Evolutionary conservation across 2,797 vertebrate genomes (phyloP), one percentile per base, ranked within the genome.

Genomic region (Micrastur ruficollis): DNA sequence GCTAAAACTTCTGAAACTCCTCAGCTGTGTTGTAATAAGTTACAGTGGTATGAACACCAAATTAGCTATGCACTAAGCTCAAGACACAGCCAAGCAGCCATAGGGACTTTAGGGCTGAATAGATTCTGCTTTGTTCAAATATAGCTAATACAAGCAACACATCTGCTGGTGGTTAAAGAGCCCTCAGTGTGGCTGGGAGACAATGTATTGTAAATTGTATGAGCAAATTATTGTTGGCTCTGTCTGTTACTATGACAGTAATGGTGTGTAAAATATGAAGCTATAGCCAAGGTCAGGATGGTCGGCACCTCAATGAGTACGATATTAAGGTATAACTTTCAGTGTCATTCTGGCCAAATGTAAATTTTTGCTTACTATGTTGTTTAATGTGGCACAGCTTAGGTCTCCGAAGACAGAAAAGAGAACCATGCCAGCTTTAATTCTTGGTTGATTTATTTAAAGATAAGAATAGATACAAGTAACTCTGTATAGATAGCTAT

Each of bases 131-230:
- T 97, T 97, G 90, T 97, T 96, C 95, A 97, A 96, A 96, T 95
- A 96, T 75, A 97, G 97, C 93, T 74, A 95, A 91, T 86, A 62
- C 81, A 96, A 87, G 81, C 90, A 98, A 94, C 97, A 97, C 98
- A 98, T 98, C 97, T 98, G 98, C 95, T 98, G 97, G 71, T 97
- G 91, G 94, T 98, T 98, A 98, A 97, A 94, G 96, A 95, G 86
- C 96, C 86, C 95, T 98, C 94, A 96, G 89, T 67, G 92, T 97
- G 95, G 92, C 92, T 97, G 94, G 95, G 92, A 97, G 92, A 96
- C 93, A 98, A 97, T 89, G 94, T 97, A 95, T 92, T 97, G 93
- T 97, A 96, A 96, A 96, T 94, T 97, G 96, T 97, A 97, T 76
- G 93, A 97, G 91, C 93, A 96, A 97, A 97, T 97, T 96, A 96